Evolutionary conservation across 2,888 invertebrate genomes (phyloP), one percentile per base, ranked within the genome.

Genomic region (Lampropteryx suffumata): DNA sequence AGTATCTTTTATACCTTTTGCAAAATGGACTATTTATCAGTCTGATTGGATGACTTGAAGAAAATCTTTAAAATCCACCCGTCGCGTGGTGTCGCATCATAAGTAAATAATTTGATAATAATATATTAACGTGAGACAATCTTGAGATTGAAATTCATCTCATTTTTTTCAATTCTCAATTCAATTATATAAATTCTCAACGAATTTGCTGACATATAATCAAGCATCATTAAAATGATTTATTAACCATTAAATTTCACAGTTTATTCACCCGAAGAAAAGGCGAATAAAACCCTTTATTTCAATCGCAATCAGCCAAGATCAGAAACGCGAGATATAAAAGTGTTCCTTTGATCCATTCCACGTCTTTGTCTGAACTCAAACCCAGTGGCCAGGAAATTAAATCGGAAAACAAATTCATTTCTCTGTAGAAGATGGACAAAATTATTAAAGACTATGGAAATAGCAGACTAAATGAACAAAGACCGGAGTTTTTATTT

Each of bases 331-430:
- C 53, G 52, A 59, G 57, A 58, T 54, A 63, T 56, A 57, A 50
- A 47, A 53, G 55, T 46, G 43, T 51, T 53, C 50, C 58, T 63
- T 63, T 63, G 61, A 63, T 61, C 61, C 53, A 57, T 59, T 51
- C 57, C 50, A 50, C 47, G 47, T 50, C 57, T 60, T 61, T 54
- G 50, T 60, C 53, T 47, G 28, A 34, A 52, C 43, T 40, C 52
- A 50, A 37, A 12, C 36, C 46, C 48, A 48, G 45, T 34, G 57
- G 56, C 56, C 37, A 56, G 59, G 56, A 63, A 59, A 63, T 63
- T 61, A 59, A 61, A 63, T 58, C 51, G 51, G 54, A 56, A 60
- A 63, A 59, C 59, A 61, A 61, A 61, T 58, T 63, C 61, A 61
- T 61, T 57, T 61, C 55, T 52, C 48, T 50, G 53, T 54, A 54